Percentiles rank a stretch among this genome's conserved stretches.
Evolutionary conservation across 2,113 vertebrate species (phyloP).

Genomic region (Lycaon pictus): DNA sequence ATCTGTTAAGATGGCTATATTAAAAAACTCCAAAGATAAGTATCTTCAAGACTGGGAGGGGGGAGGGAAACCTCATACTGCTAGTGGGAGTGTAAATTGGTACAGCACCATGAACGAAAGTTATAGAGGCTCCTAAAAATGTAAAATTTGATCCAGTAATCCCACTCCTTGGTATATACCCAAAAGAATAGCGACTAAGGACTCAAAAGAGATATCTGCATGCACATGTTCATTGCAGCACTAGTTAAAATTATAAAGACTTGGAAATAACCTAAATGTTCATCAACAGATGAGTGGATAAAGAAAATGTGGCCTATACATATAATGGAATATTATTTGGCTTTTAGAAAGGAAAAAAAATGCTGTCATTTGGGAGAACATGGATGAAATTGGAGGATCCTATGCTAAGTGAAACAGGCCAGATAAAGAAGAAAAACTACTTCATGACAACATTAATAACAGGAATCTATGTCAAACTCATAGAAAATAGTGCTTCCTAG

Average conservation of each 20-base stretch:
- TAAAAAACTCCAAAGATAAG: neutral
- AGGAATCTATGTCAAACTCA: neutral
- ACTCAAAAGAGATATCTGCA: neutral
- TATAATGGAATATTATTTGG: neutral
- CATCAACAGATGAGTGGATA: neutral
- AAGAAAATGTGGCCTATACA: neutral
- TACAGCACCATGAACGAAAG: neutral
- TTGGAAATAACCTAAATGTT: conserved; percentile 2
- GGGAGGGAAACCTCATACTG: neutral
- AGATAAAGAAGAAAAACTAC: neutral
- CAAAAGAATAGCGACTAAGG: neutral
- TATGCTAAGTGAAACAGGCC: neutral
- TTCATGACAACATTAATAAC: neutral
- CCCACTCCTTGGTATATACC: neutral
- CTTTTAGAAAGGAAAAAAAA: neutral
- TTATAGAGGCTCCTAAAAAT: neutral
- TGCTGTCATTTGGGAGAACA: neutral
- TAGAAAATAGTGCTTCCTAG: neutral
- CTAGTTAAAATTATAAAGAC: neutral
- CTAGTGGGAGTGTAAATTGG: neutral
- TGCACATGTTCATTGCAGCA: neutral
- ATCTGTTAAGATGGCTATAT: neutral
- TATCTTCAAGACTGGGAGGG: neutral
- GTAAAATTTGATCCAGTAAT: neutral
- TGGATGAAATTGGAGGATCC: neutral